Conservation (phyloP, 2,113 vertebrate genomes). For the Brevimyrus niger region DNA sequence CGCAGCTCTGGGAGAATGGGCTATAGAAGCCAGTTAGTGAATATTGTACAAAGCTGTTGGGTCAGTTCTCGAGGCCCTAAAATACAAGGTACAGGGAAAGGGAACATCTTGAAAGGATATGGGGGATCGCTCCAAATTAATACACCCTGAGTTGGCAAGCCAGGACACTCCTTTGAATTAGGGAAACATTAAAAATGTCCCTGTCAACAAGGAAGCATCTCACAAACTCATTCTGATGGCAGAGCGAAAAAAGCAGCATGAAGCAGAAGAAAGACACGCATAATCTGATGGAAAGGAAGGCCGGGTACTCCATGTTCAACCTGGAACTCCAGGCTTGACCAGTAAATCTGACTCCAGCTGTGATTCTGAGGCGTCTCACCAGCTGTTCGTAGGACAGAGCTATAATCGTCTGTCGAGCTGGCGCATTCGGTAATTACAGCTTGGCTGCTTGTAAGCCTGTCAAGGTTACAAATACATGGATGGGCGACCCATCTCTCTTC, state of each 20-base stretch:
- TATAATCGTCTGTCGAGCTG: neutral
- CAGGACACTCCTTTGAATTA: slow-evolving; percentile 29
- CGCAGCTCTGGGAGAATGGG: slow-evolving; percentile 35
- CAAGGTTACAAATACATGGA: neutral
- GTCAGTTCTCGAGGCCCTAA: slow-evolving; percentile 37
- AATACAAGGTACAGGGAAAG: slow-evolving; percentile 33
- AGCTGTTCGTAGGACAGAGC: neutral
- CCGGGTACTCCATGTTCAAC: neutral
- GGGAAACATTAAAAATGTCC: slow-evolving; percentile 35
- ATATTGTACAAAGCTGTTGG: slow-evolving; percentile 53
- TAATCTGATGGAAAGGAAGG: slow-evolving; percentile 1
- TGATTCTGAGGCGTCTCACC: neutral
- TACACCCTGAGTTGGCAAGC: slow-evolving; percentile 43
- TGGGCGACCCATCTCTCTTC: neutral
- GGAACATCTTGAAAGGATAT: slow-evolving; percentile 60
- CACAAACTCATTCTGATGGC: neutral
- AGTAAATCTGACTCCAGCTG: neutral
- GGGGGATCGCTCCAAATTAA: slow-evolving; percentile 46
- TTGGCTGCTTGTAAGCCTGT: neutral
- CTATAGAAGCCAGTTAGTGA: slow-evolving; percentile 45
- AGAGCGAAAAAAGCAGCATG: neutral
- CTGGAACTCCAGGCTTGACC: neutral
- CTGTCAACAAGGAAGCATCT: slow-evolving; percentile 28
- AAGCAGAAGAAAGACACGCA: neutral
- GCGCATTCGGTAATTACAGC: neutral